Evolutionary conservation across 2,888 invertebrate species (phyloP).

Genomic region (Machimus rusticus): DNA sequence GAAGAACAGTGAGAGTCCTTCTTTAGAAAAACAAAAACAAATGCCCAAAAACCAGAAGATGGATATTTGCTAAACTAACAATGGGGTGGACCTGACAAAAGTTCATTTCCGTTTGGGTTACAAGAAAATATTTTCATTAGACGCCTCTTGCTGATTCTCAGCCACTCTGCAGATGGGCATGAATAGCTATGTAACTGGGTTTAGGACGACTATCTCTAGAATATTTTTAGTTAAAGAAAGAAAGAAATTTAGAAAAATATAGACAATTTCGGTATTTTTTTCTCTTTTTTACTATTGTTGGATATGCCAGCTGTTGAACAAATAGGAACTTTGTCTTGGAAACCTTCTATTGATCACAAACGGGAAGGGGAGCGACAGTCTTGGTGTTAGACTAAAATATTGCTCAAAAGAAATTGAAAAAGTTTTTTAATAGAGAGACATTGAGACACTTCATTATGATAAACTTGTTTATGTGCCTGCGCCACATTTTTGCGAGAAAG

Average conservation of each 20-base stretch:
- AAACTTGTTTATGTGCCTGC: not conserved
- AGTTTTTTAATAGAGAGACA: not conserved
- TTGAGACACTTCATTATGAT: not conserved
- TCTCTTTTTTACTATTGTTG: not conserved
- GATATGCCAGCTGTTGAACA: not conserved
- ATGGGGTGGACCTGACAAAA: constrained; percentile 35
- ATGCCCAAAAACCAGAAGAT: not conserved
- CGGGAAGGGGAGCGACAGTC: not conserved
- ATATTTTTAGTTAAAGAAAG: not conserved
- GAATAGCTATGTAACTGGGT: not conserved
- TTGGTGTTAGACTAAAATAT: constrained; percentile 12
- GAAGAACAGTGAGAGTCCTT: not conserved
- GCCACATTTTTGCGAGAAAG: not conserved
- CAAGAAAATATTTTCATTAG: constrained; percentile 42
- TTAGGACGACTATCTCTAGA: not conserved
- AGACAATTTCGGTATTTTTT: not conserved
- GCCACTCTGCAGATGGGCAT: not conserved
- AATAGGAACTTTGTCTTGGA: not conserved
- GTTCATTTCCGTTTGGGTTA: constrained; percentile 40
- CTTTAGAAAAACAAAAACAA: constrained; percentile 25
- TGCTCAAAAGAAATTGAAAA: constrained; percentile 30
- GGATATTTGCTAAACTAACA: constrained; percentile 27
- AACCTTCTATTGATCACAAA: not conserved
- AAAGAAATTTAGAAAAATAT: constrained; percentile 1
- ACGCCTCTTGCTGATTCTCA: constrained; percentile 30